phyloP scores from a whole-genome alignment of 2,888 invertebrate genomes.

The Lithophane semibrunnea region DNA sequence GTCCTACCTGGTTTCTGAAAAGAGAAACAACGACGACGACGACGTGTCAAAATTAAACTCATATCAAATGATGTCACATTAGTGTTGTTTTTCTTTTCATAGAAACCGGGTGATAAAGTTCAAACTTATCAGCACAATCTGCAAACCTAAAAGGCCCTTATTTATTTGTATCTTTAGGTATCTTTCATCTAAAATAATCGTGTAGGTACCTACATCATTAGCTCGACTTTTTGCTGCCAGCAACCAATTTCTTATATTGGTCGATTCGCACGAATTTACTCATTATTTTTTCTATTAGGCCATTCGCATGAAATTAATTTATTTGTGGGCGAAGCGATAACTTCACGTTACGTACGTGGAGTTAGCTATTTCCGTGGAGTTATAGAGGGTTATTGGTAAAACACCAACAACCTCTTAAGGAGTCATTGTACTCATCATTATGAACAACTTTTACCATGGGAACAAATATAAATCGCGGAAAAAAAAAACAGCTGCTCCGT shows the following conservation, averaged over 20 bases:
- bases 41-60: background rate
- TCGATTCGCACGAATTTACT: too few relatives aligned
- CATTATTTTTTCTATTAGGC: too few relatives aligned
- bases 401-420: too few relatives aligned
- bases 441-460: too few relatives aligned
- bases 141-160: slow-evolving; percentile 1
- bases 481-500: too few relatives aligned
- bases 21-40: background rate
- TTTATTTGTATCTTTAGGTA: background rate
- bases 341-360: too few relatives aligned
- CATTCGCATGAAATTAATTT: too few relatives aligned
- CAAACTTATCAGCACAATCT: background rate
- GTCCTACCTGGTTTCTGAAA: background rate
- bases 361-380: too few relatives aligned
- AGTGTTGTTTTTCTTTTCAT: background rate
- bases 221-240: slow-evolving; percentile 10
- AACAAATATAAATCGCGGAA: too few relatives aligned
- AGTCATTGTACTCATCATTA: too few relatives aligned
- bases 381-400: too few relatives aligned
- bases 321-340: too few relatives aligned
- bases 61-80: background rate
- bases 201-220: background rate
- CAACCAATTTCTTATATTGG: background rate
- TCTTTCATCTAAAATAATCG: background rate
- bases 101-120: background rate